Base-by-base conservation (phyloP, 2,888 invertebrate genomes). In the Proisotoma minuta region DNA sequence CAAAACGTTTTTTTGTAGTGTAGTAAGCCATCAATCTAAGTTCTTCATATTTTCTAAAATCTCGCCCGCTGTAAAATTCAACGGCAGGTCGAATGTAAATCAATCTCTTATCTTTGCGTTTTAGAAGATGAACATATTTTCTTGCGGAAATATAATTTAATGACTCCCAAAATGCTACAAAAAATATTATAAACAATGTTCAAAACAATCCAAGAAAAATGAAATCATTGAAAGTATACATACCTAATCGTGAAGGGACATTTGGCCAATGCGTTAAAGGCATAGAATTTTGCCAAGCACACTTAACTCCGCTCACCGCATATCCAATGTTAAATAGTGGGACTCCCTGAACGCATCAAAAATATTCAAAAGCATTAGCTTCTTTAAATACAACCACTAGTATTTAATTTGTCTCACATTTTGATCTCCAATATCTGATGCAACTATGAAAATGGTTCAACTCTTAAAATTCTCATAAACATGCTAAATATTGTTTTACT, bases 41-140 rank as follows among this genome's bases (percentile, higher is more conserved):
- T 28, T 65, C 65, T 10, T 63, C 62, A 20, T 53, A 62, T 34
- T 58, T 28, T 26, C 59, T 27, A 48, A 68, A 68, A 24, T 65
- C 65, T 24, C 40, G 43, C 2, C 53, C 65, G 8, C 40, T 54
- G 29, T 63, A 68, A 5, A 63, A 65, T 40, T 68, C 63, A 0
- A 66, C 60, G 29, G 58, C 54, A 12, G 66, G 66, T 18, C 66
- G 60, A n/a, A 66, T 59, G 40, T 60, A 66, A 51, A 66, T 62
- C n/a, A 53, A 47, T n/a, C 60, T 59, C 15, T 62, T 60, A 27
- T 66, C 63, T 60, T 60, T 63, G 3, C 60, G 60, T 40, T 60
- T 66, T 3, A 66, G 34, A n/a, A 66, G 60, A 23, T 59, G 20
- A 10, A 54, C 24, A 15, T 50, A 59, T 28, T 51, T 47, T n/a